These are phyloP conservation scores for Microcebus lehilahytsara DNA, from an alignment of 2,113 vertebrate genomes.

Conservation along the genomic window DNA sequence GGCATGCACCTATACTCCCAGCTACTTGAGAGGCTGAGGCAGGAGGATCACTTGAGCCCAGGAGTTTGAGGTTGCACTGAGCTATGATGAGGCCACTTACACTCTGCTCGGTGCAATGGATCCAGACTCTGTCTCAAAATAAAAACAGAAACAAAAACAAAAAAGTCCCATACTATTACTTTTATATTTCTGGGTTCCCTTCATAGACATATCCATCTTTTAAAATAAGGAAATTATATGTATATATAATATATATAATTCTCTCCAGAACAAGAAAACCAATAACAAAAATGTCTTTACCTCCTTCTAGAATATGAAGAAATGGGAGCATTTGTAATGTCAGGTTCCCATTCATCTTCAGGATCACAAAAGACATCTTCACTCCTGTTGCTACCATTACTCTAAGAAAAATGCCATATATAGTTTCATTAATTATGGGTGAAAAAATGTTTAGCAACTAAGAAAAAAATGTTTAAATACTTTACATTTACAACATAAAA, in stretches of 20 bases:
- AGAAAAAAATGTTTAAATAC: background rate
- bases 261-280: background rate
- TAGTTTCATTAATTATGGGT: background rate
- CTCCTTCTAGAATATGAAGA: constrained; percentile 91
- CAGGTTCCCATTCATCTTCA: constrained; percentile 96
- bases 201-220: background rate
- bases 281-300: constrained; percentile 78
- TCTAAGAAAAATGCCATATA: constrained; percentile 80
- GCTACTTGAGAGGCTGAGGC: too few relatives aligned
- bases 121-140: too few relatives aligned
- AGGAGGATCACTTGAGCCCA: too few relatives aligned
- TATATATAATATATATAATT: too few relatives aligned
- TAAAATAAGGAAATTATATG: background rate
- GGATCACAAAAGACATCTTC: constrained; percentile 95
- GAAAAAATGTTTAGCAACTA: background rate
- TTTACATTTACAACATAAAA: background rate
- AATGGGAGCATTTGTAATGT: constrained; percentile 86
- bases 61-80: too few relatives aligned
- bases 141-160: too few relatives aligned
- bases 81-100: too few relatives aligned
- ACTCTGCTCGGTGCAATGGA: too few relatives aligned
- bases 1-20: too few relatives aligned
- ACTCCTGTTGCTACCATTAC: constrained; percentile 82
- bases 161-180: background rate
- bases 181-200: background rate